Percentiles rank a stretch among this genome's conserved stretches.
Conservation (phyloP, 2,797 vertebrate species). For the Cyprinella venusta region DNA sequence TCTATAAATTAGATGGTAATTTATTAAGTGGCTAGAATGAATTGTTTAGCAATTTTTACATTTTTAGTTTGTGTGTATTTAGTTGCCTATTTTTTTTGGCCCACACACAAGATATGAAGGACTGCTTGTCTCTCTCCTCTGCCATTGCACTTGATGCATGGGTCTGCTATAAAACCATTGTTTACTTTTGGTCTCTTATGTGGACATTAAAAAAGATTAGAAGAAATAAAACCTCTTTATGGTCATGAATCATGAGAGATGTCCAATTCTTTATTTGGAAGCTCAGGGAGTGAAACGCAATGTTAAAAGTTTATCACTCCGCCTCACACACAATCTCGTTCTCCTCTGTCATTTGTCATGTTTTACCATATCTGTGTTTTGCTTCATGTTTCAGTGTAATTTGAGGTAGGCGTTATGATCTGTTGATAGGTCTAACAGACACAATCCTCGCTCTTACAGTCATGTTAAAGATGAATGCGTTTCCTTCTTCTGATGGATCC, state of each 20-base stretch:
- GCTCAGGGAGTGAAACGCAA: slow-evolving; percentile 16
- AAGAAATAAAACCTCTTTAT: slow-evolving; percentile 23
- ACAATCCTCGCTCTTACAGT: slow-evolving; percentile 23
- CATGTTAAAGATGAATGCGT: slow-evolving; percentile 43
- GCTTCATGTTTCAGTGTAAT: slow-evolving; percentile 35
- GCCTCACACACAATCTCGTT: slow-evolving; percentile 11
- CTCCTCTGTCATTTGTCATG: slow-evolving; percentile 4
- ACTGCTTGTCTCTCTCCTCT: slow-evolving; percentile 3
- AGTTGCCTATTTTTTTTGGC: slow-evolving; percentile 6
- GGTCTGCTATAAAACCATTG: slow-evolving; percentile 27
- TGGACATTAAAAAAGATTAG: slow-evolving; percentile 30
- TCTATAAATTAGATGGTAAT: not conserved
- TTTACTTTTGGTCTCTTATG: slow-evolving; percentile 33
- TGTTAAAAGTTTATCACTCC: slow-evolving; percentile 28
- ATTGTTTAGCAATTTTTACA: not conserved
- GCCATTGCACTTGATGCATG: slow-evolving; percentile 23
- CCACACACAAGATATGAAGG: slow-evolving; percentile 15
- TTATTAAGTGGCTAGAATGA: not conserved
- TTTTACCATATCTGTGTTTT: slow-evolving; percentile 24
- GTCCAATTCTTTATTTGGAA: slow-evolving; percentile 23
- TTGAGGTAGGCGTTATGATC: slow-evolving; percentile 36
- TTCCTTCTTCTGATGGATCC: slow-evolving; percentile 44
- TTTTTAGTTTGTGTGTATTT: not conserved
- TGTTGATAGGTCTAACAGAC: slow-evolving; percentile 44
- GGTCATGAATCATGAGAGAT: slow-evolving; percentile 5